These are phyloP conservation scores for Agelas oroides DNA, from an alignment of 37 sponge, comb jelly and placozoan species.

Conservation along the genomic window DNA sequence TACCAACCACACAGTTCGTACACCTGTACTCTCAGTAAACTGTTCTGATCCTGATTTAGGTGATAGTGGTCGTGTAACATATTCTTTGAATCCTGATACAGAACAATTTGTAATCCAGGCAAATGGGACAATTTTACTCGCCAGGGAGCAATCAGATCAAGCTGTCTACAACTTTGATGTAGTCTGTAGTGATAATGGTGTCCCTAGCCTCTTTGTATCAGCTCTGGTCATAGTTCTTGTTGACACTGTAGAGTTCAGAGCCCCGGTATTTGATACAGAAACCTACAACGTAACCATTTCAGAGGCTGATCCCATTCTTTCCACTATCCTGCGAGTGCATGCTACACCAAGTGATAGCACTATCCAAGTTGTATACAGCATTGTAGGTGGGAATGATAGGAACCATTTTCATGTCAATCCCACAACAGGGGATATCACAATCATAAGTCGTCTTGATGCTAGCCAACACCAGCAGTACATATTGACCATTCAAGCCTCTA, in stretches of 20 bases:
- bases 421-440: constrained; percentile 42
- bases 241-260: constrained; percentile 29
- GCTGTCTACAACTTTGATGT: constrained; percentile 53
- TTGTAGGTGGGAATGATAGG: constrained; percentile 55
- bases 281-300: constrained; percentile 37
- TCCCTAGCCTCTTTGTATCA: constrained; percentile 44
- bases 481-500: constrained; percentile 47
- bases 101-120: constrained; percentile 38
- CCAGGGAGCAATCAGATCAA: constrained; percentile 43
- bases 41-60: constrained; percentile 63
- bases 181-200: constrained; percentile 68
- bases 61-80: constrained; percentile 17
- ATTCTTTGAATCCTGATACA: constrained; percentile 11
- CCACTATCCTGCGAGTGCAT: constrained; percentile 20
- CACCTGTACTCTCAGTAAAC: constrained; percentile 39
- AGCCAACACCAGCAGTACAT: constrained; percentile 17
- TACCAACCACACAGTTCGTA: constrained; percentile 41
- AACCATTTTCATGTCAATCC: constrained; percentile 48
- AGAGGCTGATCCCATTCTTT: constrained; percentile 31
- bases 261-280: constrained; percentile 56
- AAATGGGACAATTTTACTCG: constrained; percentile 52
- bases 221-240: constrained; percentile 72
- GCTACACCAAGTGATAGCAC: constrained; percentile 43
- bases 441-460: constrained; percentile 33
- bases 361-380: constrained; percentile 47